These are phyloP conservation scores for Emmelina monodactyla DNA, from an alignment of 2,888 invertebrate species.

Conservation along the genomic window DNA sequence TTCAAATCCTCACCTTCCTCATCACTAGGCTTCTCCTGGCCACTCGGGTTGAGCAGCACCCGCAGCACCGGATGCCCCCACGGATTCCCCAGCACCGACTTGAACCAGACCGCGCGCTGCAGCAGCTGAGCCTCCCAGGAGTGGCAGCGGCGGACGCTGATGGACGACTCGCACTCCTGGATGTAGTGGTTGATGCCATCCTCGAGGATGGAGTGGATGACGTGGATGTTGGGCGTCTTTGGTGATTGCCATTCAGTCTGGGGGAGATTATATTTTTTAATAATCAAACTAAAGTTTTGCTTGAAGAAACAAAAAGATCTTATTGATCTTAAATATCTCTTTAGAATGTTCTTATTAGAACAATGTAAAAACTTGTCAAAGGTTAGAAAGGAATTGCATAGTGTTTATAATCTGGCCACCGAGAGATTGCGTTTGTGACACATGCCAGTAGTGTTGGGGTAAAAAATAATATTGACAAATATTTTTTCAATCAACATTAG, in stretches of 20 bases:
- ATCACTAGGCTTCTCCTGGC: constrained; percentile 43
- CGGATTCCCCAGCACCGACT: constrained; percentile 49
- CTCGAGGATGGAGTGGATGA: constrained; percentile 30
- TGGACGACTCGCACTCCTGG: constrained; percentile 35
- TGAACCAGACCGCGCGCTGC: constrained; percentile 66
- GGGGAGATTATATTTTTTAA: too few relatives aligned
- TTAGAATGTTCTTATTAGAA: too few relatives aligned
- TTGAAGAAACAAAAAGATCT: too few relatives aligned
- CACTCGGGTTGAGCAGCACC: constrained; percentile 61
- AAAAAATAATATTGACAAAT: too few relatives aligned
- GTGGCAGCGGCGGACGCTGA: constrained; percentile 24
- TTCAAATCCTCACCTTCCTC: constrained; percentile 31
- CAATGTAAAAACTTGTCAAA: too few relatives aligned
- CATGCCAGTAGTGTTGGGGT: too few relatives aligned
- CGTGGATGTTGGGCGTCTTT: constrained; percentile 26
- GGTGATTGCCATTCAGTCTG: constrained; percentile 51
- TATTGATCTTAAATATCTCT: too few relatives aligned
- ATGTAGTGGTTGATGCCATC: constrained; percentile 38
- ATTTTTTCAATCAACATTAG: too few relatives aligned
- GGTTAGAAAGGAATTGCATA: too few relatives aligned
- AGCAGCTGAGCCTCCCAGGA: constrained; percentile 46
- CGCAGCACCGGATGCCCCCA: constrained; percentile 66
- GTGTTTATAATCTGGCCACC: too few relatives aligned
- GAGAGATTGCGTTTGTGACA: too few relatives aligned
- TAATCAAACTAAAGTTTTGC: too few relatives aligned